phyloP scores from a whole-genome alignment of 1,140 invertebrate species.

The Drosophila virilis region DNA sequence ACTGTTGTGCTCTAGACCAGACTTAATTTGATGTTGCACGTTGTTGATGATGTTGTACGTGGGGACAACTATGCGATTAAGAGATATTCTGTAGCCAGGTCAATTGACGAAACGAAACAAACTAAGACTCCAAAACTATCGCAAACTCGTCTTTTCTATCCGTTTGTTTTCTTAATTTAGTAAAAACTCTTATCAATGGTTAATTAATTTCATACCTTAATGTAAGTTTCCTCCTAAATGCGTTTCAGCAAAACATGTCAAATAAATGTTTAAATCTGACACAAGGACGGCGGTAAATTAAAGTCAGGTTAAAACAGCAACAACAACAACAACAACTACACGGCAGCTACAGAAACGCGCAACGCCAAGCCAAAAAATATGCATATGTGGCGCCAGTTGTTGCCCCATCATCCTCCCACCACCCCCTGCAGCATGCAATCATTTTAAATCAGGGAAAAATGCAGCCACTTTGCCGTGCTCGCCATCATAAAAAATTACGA shows the following conservation, averaged over 20 bases:
- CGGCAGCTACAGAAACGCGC: slow-evolving; percentile 34
- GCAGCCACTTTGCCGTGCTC: slow-evolving; percentile 58
- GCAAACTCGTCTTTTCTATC: too few species aligned
- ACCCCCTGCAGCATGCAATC: slow-evolving; percentile 47
- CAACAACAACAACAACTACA: slow-evolving; percentile 17
- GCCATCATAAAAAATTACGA: slow-evolving; percentile 56
- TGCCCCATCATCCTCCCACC: not conserved
- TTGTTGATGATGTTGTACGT: too few species aligned
- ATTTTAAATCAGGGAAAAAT: slow-evolving; percentile 61
- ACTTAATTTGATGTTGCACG: too few species aligned
- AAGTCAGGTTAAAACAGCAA: slow-evolving; percentile 39
- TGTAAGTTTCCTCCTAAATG: not conserved
- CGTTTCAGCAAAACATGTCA: slow-evolving; percentile 2
- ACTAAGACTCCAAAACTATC: too few species aligned
- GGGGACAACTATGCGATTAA: too few species aligned
- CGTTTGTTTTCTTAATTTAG: too few species aligned
- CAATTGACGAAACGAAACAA: too few species aligned
- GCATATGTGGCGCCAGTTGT: slow-evolving; percentile 30
- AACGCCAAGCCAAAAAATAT: slow-evolving; percentile 23
- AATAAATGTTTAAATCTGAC: slow-evolving; percentile 40
- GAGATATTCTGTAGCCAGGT: too few species aligned
- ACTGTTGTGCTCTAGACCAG: too few species aligned
- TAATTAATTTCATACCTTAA: not conserved
- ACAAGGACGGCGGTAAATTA: slow-evolving; percentile 36
- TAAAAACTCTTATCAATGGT: too few species aligned